Evolutionary conservation across 2,888 invertebrate species (phyloP).

Genomic region (Macrophya annulata): DNA sequence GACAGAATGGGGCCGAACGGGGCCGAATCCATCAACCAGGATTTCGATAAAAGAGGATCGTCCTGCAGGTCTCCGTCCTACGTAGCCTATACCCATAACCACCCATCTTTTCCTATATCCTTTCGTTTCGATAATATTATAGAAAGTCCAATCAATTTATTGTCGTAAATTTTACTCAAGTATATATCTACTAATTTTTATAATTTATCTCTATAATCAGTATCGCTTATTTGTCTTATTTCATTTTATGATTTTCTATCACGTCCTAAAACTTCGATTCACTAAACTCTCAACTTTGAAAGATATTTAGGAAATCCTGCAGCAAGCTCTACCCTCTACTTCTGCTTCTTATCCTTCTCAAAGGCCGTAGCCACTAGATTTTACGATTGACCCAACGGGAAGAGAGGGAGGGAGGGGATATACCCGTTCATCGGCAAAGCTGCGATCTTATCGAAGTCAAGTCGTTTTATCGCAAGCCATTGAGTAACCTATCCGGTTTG

Average conservation of each 20-base stretch:
- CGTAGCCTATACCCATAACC: conserved; percentile 16
- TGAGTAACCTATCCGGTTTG: conserved; percentile 28
- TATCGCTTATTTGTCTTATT: background rate
- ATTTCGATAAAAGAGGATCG: conserved; percentile 70
- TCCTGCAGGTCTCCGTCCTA: conserved; percentile 61
- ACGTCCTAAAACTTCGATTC: background rate
- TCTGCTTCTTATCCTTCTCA: background rate
- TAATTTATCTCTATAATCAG: background rate
- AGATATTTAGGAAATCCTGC: conserved; percentile 13
- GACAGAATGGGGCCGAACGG: conserved; percentile 65
- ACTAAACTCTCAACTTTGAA: background rate
- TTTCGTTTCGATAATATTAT: background rate
- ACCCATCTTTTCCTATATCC: background rate
- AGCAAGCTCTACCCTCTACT: background rate
- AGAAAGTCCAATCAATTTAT: conserved; percentile 3
- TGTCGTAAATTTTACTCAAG: background rate
- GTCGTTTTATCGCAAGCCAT: conserved; percentile 48
- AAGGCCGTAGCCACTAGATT: conserved; percentile 47
- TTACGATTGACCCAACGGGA: conserved; percentile 38
- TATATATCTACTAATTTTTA: background rate
- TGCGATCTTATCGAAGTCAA: conserved; percentile 47
- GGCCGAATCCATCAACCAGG: conserved; percentile 66
- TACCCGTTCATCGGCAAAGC: conserved; percentile 37
- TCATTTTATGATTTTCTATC: background rate
- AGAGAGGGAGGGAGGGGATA: too few species aligned